Evolutionary conservation across 2,888 invertebrate species (phyloP), one percentile per base, ranked within the genome.

Genomic region (Tigriopus californicus): DNA sequence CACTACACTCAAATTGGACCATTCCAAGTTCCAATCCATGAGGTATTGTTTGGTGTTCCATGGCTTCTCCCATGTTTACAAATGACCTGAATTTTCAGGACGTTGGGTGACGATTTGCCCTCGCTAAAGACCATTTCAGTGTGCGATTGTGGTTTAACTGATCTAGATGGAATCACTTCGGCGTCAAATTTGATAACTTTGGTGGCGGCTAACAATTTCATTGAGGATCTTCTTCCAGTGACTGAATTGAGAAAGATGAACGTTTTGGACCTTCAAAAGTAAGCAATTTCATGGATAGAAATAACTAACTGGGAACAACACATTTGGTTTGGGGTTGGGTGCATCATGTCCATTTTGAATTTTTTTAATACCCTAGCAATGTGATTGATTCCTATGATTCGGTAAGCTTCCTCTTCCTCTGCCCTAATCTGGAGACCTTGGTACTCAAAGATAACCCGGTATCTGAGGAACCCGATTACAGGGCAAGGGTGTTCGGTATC

Each of bases 111-210:
- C 63, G 79, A 79, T 24, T 71, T 83, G 62, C 72, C 74, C 55
- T 77, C 75, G 66, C 69, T 80, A 40, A 77, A 75, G 70, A 76
- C 77, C 51, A 67, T 79, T 55, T 74, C 73, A 65, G 78, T 83
- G 6, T 78, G 79, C 65, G 76, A 79, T 48, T 83, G 83, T 66
- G 78, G 79, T 0, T 68, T 83, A 57, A 76, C 73, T 20, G 78
- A 77, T 62, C 72, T 83, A 62, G 83, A 83, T 65, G 82, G 82
- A 8, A 77, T 81, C 6, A 78, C 78, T 72, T 80, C 80, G 0
- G 67, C 83, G 61, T 75, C 78, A 3, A 74, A 74, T 24, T 67
- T 83, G 18, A 74, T 76, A 52, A 79, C 79, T 60, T 70, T 83
- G 12, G 73, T 79, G 64, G 82, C 81, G 0, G 73, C 78, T 48